Percentiles rank a stretch among this genome's conserved stretches.
phyloP scores from a whole-genome alignment of 1,140 invertebrate genomes.

The Pseudoatta argentina region DNA sequence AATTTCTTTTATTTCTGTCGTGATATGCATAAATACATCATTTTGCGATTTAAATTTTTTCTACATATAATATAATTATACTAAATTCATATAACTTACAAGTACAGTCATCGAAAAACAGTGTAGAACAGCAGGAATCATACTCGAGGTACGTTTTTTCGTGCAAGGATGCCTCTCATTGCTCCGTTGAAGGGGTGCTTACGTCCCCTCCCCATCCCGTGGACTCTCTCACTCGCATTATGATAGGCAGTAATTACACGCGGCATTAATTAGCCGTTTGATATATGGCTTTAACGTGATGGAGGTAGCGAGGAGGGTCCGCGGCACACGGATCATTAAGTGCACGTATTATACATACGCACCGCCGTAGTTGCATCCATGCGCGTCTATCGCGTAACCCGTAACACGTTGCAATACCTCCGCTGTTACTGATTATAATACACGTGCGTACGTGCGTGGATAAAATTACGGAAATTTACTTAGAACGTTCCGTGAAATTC shows the following conservation, averaged over 20 bases:
- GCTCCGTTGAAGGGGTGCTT: conserved; percentile 1
- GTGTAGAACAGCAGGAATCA: neutral
- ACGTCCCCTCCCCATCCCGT: neutral
- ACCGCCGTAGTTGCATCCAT: conserved; percentile 11
- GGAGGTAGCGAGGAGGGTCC: conserved; percentile 20
- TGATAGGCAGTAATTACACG: conserved; percentile 77
- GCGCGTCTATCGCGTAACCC: conserved; percentile 35
- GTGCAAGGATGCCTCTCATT: conserved; percentile 12
- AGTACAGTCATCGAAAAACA: neutral
- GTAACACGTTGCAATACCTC: conserved; percentile 32
- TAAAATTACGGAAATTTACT: conserved; percentile 39
- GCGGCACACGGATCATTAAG: conserved; percentile 60
- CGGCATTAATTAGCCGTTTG: conserved; percentile 79
- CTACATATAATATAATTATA: neutral
- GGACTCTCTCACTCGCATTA: conserved; percentile 64
- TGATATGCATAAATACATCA: neutral
- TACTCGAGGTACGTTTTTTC: conserved; percentile 6
- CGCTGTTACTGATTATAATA: neutral
- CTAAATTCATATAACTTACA: neutral
- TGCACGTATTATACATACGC: conserved; percentile 32
- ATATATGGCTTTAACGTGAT: conserved; percentile 73
- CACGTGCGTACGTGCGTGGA: neutral
- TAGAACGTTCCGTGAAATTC: neutral
- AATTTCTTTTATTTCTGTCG: neutral
- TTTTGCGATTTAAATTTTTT: neutral